Percentiles rank a stretch among this genome's conserved stretches.
phyloP scores from a whole-genome alignment of 2,113 vertebrate genomes.

The Channa maculata region DNA sequence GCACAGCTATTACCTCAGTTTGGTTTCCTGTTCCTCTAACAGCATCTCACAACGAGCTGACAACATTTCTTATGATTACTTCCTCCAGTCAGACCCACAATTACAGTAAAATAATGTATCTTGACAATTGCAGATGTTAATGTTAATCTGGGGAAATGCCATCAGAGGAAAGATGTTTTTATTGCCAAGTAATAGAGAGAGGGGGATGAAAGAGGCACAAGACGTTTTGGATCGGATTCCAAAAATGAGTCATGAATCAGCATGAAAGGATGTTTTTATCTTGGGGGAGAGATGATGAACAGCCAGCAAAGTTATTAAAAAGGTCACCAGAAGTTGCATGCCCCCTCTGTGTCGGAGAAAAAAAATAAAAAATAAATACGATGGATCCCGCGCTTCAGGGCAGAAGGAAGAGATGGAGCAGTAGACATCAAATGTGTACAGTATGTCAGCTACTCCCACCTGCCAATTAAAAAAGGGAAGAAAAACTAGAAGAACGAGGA shows the following conservation, averaged over 20 bases:
- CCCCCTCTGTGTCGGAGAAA: slow-evolving; percentile 21
- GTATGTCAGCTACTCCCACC: slow-evolving; percentile 52
- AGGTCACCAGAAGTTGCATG: slow-evolving; percentile 63
- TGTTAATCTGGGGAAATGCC: slow-evolving; percentile 14
- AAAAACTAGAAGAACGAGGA: slow-evolving; percentile 42
- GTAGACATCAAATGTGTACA: slow-evolving; percentile 52
- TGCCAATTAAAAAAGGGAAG: slow-evolving; percentile 67
- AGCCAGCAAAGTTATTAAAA: slow-evolving; percentile 55
- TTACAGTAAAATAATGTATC: background rate
- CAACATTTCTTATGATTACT: background rate
- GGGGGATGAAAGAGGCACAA: slow-evolving; percentile 29
- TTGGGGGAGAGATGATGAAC: slow-evolving; percentile 59
- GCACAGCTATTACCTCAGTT: background rate
- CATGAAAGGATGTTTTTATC: slow-evolving; percentile 52
- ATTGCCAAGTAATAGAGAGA: background rate
- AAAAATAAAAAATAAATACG: slow-evolving; percentile 5
- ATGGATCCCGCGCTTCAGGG: slow-evolving; percentile 36
- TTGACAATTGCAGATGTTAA: slow-evolving; percentile 6
- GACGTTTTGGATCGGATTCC: slow-evolving; percentile 21
- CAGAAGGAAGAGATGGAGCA: slow-evolving; percentile 27
- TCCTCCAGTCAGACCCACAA: slow-evolving; percentile 7
- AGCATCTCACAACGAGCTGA: too few relatives aligned
- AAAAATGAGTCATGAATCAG: slow-evolving; percentile 45
- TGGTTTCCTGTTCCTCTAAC: background rate
- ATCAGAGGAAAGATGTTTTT: slow-evolving; percentile 11